Percentiles rank a stretch among this genome's conserved stretches.
phyloP scores from a whole-genome alignment of 2,888 invertebrate genomes.

The Acleris emargana region DNA sequence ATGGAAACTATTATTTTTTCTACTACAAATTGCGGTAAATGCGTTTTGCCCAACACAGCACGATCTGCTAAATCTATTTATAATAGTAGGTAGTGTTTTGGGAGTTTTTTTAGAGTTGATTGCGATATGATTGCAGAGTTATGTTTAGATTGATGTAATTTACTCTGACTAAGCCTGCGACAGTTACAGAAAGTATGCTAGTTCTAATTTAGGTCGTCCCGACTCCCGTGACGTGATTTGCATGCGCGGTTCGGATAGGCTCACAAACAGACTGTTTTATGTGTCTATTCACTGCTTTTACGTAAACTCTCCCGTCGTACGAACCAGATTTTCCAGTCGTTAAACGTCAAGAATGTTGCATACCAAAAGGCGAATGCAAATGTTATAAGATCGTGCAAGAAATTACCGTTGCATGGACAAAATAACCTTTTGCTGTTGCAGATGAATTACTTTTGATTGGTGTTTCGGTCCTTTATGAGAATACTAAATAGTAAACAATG shows the following conservation, averaged over 20 bases:
- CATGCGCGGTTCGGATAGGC: constrained; percentile 64
- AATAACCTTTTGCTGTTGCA: too few relatives aligned
- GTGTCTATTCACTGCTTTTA: constrained; percentile 64
- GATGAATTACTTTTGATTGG: too few relatives aligned
- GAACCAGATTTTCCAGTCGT: constrained; percentile 54
- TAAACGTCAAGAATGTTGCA: constrained; percentile 51
- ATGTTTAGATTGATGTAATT: constrained; percentile 69
- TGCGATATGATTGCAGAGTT: constrained; percentile 63
- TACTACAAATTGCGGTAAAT: constrained; percentile 48
- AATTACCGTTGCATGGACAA: too few relatives aligned
- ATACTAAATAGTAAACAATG: too few relatives aligned
- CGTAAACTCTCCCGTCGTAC: constrained; percentile 52
- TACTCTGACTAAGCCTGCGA: constrained; percentile 60
- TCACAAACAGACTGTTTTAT: constrained; percentile 63
- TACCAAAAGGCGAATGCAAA: constrained; percentile 41
- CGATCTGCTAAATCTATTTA: constrained; percentile 72
- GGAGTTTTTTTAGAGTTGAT: constrained; percentile 61
- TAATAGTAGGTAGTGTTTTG: constrained; percentile 70
- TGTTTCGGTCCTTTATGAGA: too few relatives aligned
- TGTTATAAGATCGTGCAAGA: constrained; percentile 20
- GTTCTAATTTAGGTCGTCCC: constrained; percentile 68
- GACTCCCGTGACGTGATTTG: constrained; percentile 74
- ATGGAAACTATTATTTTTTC: constrained; percentile 41
- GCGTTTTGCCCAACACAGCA: constrained; percentile 51
- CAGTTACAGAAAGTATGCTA: constrained; percentile 59